Evolutionary conservation across 2,113 vertebrate species (phyloP), one percentile per base, ranked within the genome.

Genomic region (Phaetusa simplex): DNA sequence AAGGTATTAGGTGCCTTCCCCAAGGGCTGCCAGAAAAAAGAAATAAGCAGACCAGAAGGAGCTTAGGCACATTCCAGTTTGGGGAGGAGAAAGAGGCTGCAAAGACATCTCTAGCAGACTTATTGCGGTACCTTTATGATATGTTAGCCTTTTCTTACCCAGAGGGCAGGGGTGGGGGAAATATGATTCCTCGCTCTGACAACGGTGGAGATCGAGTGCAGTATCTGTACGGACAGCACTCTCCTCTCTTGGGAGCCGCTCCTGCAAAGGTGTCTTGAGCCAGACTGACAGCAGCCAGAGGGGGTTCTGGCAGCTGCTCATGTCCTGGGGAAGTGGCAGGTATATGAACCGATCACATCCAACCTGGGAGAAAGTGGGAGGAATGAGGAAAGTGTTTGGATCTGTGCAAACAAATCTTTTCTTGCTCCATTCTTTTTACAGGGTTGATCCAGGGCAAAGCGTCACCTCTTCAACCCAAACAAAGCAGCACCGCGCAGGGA

Each of bases 31-130:
- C 83, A 95, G 66, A 78, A 92, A 87, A 59, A 90, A 87, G 45
- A 90, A 91, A 85, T 27, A 85, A 95, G 61, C 58, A 95, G 66
- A 93, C 77, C 84, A 95, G 70, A 93, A 91, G 73, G 34, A 95
- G 94, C 81, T 95, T 93, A 97, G 86, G 81, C 81, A 88, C 96
- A 97, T 97, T 97, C 95, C 97, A 95, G 29, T 70, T 91, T 90
- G 74, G 91, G 95, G 93, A 91, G 96, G 97, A 94, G 95, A 97
- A 93, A 77, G 66, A 85, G 73, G 43, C 73, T 93, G 91, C 58
- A 49, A 94, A 96, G 83, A 80, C 86, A 90, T 66, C 84, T 77
- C 78, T 61, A 90, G 86, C 88, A 95, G 89, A 82, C 81, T 84
- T 92, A 64, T 53, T 82, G 77, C 5, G 21, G 73, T 91, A 91